Evolutionary conservation across 2,113 vertebrate species (phyloP).

Genomic region (Pelmatolapia mariae): DNA sequence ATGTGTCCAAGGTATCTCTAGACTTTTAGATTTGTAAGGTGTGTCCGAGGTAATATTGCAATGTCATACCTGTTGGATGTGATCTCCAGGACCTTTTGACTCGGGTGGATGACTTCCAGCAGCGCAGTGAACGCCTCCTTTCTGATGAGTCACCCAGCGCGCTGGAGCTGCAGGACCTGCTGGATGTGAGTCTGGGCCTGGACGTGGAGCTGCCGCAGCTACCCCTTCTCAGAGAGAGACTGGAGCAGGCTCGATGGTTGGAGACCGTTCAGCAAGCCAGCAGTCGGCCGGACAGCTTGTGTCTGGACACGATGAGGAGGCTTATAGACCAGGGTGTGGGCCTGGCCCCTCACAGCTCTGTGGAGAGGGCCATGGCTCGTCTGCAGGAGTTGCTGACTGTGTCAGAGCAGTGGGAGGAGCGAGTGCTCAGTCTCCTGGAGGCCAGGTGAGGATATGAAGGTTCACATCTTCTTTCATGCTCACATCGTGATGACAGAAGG

Average conservation of each 20-base stretch:
- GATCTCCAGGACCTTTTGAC: constrained; percentile 81
- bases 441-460: constrained; percentile 76
- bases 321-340: constrained; percentile 95
- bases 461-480: background rate
- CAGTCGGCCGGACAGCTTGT: constrained; percentile 76
- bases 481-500: background rate
- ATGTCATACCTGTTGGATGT: background rate
- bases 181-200: constrained; percentile 87
- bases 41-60: background rate
- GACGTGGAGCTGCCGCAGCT: constrained; percentile 90
- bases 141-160: constrained; percentile 81
- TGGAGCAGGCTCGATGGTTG: constrained; percentile 94
- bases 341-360: constrained; percentile 82
- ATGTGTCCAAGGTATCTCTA: background rate
- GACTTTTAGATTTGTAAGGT: background rate
- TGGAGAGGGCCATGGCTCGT: constrained; percentile 92
- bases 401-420: constrained; percentile 95
- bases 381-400: constrained; percentile 94
- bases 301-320: constrained; percentile 89
- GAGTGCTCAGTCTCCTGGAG: constrained; percentile 81
- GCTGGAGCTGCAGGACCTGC: constrained; percentile 79
- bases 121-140: constrained; percentile 81
- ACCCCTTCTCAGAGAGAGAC: constrained; percentile 75
- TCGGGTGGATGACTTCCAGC: constrained; percentile 88
- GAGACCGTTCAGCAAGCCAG: constrained; percentile 84